Evolutionary conservation across 2,888 invertebrate species (phyloP).

Genomic region (Aproaerema taeniolella): DNA sequence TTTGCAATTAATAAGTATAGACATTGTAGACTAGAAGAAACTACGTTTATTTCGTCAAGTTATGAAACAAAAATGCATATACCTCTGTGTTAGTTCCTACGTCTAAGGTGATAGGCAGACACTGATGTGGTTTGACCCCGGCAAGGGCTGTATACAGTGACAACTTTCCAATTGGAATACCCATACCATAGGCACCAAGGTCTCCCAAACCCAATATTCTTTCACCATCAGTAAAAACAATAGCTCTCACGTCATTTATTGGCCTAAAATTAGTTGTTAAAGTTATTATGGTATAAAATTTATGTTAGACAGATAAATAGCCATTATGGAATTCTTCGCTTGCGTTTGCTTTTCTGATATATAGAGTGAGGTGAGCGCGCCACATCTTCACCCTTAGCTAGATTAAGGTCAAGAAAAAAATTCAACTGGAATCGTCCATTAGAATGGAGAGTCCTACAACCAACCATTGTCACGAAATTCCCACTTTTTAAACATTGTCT

Average conservation of each 20-base stretch:
- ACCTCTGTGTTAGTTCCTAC: constrained; percentile 94
- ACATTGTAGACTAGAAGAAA: too few relatives aligned
- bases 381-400: too few relatives aligned
- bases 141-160: constrained; percentile 95
- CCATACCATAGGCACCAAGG: constrained; percentile 96
- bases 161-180: constrained; percentile 96
- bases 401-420: too few relatives aligned
- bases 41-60: background rate
- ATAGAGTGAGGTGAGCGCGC: too few relatives aligned
- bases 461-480: too few relatives aligned
- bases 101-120: constrained; percentile 93
- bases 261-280: constrained; percentile 74
- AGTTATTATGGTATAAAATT: background rate
- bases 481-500: too few relatives aligned
- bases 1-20: too few relatives aligned
- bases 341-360: too few relatives aligned
- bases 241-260: constrained; percentile 85
- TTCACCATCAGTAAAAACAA: constrained; percentile 96
- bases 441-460: background rate
- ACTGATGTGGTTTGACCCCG: constrained; percentile 92
- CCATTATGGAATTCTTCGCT: too few relatives aligned
- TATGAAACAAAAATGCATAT: too few relatives aligned
- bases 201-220: constrained; percentile 96
- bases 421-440: background rate
- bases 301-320: background rate